Conservation (phyloP, 2,888 invertebrate species). For the Acholoe squamosa region DNA sequence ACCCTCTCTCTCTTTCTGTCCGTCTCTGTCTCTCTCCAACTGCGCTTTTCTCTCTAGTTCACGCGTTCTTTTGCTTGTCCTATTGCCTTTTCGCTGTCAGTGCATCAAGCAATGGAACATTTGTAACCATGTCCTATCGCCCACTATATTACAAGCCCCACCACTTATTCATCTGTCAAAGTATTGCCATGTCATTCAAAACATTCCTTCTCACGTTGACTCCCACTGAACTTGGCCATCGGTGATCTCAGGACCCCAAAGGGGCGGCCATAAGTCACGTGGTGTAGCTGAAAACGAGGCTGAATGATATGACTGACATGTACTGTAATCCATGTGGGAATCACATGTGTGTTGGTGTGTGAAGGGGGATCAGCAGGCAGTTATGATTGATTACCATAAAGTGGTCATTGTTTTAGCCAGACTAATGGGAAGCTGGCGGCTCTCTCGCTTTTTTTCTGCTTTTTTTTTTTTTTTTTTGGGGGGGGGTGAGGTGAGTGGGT, state of each 20-base stretch:
- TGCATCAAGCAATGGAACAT: too few species aligned
- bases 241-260: not conserved
- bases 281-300: not conserved
- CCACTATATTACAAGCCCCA: too few species aligned
- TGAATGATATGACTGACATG: not conserved
- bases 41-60: too few species aligned
- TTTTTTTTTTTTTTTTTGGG: not conserved
- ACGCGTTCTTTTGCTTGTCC: too few species aligned
- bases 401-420: conserved; percentile 2
- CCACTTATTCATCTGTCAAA: too few species aligned
- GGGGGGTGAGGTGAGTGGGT: not conserved
- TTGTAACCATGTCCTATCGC: too few species aligned
- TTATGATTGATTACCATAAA: conserved; percentile 5
- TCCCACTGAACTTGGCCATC: not conserved
- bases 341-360: not conserved
- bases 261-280: not conserved
- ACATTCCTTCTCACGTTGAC: not conserved
- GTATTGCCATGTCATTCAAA: too few species aligned
- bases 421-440: not conserved
- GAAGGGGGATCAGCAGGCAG: not conserved
- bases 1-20: too few species aligned
- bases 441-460: too few species aligned
- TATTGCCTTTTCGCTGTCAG: too few species aligned
- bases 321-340: not conserved
- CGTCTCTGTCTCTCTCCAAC: too few species aligned